A percentile compares a stretch with the other conserved stretches of the same genome.
Conservation (phyloP, 2,113 vertebrate genomes). For the Trematomus loennbergii region DNA sequence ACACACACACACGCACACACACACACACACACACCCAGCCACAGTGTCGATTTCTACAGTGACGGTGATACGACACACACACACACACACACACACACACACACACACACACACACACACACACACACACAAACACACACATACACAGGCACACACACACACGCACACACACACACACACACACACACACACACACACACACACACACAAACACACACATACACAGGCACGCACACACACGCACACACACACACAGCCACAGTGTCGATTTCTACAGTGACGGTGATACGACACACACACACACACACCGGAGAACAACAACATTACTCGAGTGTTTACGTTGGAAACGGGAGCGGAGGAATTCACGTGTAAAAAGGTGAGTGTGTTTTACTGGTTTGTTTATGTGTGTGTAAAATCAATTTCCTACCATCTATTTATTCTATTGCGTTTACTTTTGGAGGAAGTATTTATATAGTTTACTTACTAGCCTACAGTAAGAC, state of each 20-base stretch:
- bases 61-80: neutral
- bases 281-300: no score
- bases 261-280: no score
- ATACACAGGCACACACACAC: no score
- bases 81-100: conserved; percentile 17
- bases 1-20: conserved; percentile 13
- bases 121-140: no score
- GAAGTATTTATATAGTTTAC: neutral
- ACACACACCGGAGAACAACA: neutral
- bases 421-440: neutral
- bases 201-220: neutral
- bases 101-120: neutral
- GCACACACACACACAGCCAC: neutral
- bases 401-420: neutral
- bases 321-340: conserved; percentile 46
- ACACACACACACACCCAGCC: neutral
- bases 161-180: no score
- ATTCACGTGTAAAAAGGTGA: neutral
- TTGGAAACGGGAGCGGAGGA: conserved; percentile 8
- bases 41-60: conserved; percentile 19
- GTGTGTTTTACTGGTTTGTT: neutral
- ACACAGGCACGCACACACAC: conserved; percentile 14
- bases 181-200: neutral
- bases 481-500: neutral
- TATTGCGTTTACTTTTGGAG: neutral